Conservation (phyloP, 92 coral and sea anemone species). For the Palythoa caribaeorum region DNA sequence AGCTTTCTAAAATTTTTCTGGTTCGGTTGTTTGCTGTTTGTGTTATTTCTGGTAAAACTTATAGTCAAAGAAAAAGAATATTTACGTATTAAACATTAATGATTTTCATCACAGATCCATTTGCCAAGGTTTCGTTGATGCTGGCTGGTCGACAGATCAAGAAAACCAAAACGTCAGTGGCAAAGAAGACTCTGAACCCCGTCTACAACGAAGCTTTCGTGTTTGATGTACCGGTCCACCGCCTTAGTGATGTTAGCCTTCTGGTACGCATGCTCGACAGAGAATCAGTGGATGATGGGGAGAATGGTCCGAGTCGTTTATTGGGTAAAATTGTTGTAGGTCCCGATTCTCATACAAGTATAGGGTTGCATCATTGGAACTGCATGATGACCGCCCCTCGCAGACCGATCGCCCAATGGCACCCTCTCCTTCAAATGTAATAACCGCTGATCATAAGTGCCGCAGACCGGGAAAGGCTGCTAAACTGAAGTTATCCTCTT, state of each 20-base stretch:
- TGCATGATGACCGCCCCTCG: conserved; percentile 98
- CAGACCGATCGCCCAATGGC: conserved; percentile 99
- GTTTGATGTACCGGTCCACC: conserved; percentile 95
- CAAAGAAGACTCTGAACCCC: conserved; percentile 79
- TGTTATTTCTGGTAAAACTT: too few species aligned
- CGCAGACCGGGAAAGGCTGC: not conserved
- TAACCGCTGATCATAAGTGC: not conserved
- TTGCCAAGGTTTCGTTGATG: conserved; percentile 92
- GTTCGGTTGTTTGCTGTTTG: too few species aligned
- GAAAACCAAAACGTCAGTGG: conserved; percentile 95
- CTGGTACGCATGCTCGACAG: conserved; percentile 88
- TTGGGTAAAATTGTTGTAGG: conserved; percentile 92
- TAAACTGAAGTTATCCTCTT: not conserved
- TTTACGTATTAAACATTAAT: too few species aligned
- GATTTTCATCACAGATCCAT: conserved; percentile 63
- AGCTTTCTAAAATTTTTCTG: too few species aligned
- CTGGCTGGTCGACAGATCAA: conserved; percentile 92
- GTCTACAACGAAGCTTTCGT: conserved; percentile 98
- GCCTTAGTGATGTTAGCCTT: conserved; percentile 94
- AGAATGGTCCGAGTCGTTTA: conserved; percentile 50
- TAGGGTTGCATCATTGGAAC: conserved; percentile 98
- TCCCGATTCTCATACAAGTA: conserved; percentile 87
- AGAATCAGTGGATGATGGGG: conserved; percentile 46
- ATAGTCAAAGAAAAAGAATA: too few species aligned
- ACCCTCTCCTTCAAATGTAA: conserved; percentile 69